Evolutionary conservation across 2,113 vertebrate species (phyloP).

Genomic region (Eretmochelys imbricata): DNA sequence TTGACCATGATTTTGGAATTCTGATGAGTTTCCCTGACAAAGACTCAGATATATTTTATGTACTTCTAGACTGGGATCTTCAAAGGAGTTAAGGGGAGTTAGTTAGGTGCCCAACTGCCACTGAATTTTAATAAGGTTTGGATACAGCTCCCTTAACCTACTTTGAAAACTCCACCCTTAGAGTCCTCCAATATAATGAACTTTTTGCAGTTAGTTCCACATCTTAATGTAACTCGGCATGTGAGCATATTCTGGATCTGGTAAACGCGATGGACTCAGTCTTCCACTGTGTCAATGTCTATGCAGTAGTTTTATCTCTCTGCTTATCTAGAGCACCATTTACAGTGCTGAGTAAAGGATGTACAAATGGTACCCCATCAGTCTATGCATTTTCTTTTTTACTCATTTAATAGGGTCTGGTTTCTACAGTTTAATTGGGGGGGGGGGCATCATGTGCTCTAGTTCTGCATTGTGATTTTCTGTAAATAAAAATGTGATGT

Average conservation of each 20-base stretch:
- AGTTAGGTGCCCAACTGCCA: not conserved
- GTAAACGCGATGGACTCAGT: not conserved
- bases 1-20: not conserved
- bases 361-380: not conserved
- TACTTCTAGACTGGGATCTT: not conserved
- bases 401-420: not conserved
- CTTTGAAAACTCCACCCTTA: not conserved
- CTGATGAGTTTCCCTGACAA: not conserved
- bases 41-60: not conserved
- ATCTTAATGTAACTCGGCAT: not conserved
- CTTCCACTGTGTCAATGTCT: not conserved
- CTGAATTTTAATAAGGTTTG: not conserved
- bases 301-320: not conserved
- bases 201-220: not conserved
- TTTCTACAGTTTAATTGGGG: not conserved
- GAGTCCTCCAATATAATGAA: not conserved
- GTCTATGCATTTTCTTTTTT: not conserved
- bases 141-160: not conserved
- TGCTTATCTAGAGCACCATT: not conserved
- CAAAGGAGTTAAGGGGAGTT: no score
- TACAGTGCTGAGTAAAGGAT: fast-evolving
- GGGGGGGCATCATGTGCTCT: no score
- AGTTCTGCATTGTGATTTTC: no score
- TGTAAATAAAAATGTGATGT: no score
- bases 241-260: not conserved